phyloP scores from a whole-genome alignment of 2,113 vertebrate genomes.

The Gadus macrocephalus region DNA sequence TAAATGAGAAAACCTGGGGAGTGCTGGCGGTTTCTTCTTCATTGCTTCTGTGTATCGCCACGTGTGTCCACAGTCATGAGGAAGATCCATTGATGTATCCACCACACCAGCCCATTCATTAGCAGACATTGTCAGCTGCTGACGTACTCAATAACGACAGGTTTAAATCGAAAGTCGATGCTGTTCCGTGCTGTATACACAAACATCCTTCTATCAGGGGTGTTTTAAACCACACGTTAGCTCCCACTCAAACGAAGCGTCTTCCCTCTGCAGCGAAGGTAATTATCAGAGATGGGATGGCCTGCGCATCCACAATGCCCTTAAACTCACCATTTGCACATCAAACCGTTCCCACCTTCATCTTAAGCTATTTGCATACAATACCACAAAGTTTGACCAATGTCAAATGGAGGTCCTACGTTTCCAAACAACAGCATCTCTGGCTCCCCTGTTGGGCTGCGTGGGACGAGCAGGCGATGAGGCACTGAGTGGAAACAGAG shows the following conservation, averaged over 20 bases:
- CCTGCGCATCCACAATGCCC: conserved; percentile 50
- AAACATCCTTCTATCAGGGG: conserved; percentile 29
- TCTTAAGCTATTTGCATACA: conserved; percentile 60
- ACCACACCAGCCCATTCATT: too few relatives aligned
- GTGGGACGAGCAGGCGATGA: conserved; percentile 20
- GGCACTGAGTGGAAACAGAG: conserved; percentile 17
- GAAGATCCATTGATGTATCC: too few relatives aligned
- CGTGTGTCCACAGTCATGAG: too few relatives aligned
- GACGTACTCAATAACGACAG: too few relatives aligned
- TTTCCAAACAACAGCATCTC: conserved; percentile 5
- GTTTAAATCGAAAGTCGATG: too few relatives aligned
- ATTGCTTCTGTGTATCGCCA: too few relatives aligned
- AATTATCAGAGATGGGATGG: conserved; percentile 65
- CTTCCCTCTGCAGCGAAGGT: conserved; percentile 46
- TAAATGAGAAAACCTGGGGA: too few relatives aligned
- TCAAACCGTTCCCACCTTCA: conserved; percentile 60
- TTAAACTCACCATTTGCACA: conserved; percentile 67
- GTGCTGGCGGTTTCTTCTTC: too few relatives aligned
- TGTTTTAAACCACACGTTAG: conserved; percentile 21
- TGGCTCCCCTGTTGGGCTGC: conserved; percentile 28
- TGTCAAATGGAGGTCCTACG: conserved; percentile 55
- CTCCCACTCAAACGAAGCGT: conserved; percentile 53
- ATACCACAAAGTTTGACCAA: conserved; percentile 62
- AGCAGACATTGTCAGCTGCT: too few relatives aligned
- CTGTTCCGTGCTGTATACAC: conserved; percentile 23